Conservation (phyloP, 2,888 invertebrate genomes). For the Andrena dorsata region DNA sequence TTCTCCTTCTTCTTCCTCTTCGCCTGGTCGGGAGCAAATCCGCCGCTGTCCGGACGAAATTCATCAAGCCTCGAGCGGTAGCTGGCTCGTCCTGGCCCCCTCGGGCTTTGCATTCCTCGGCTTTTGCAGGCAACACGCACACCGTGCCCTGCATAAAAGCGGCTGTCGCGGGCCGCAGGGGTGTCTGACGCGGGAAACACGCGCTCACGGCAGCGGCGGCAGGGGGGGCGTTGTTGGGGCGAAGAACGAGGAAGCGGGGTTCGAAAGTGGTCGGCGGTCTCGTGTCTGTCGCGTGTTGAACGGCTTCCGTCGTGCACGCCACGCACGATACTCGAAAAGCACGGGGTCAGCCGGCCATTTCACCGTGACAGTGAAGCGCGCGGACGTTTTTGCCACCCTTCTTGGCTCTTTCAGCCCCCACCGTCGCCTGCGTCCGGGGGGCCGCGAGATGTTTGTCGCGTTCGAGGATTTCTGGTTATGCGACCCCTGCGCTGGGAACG, state of each 20-base stretch:
- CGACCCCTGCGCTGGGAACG: too few relatives aligned
- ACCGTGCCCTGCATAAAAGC: slow-evolving; percentile 63
- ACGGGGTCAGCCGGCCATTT: slow-evolving; percentile 54
- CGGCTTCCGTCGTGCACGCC: slow-evolving; percentile 66
- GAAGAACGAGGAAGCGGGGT: slow-evolving; percentile 11
- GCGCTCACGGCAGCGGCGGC: background rate
- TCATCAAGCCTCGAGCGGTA: slow-evolving; percentile 64
- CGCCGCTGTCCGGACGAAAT: slow-evolving; percentile 69
- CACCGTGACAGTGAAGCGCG: slow-evolving; percentile 59
- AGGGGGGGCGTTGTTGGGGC: background rate
- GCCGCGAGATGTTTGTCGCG: slow-evolving; percentile 46
- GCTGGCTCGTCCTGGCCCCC: slow-evolving; percentile 22
- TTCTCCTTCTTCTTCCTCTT: slow-evolving; percentile 20
- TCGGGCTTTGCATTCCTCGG: slow-evolving; percentile 64
- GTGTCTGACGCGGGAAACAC: slow-evolving; percentile 30
- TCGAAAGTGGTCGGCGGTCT: slow-evolving; percentile 60
- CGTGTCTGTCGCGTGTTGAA: slow-evolving; percentile 64
- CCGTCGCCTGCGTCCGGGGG: slow-evolving; percentile 31
- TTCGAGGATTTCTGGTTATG: background rate
- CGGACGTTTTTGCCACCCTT: slow-evolving; percentile 5
- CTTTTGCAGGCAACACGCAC: slow-evolving; percentile 67
- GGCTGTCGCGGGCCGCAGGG: slow-evolving; percentile 21
- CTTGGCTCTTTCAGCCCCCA: slow-evolving; percentile 1
- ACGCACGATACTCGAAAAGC: slow-evolving; percentile 61
- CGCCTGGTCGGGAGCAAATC: slow-evolving; percentile 51